Evolutionary conservation across 2,888 invertebrate species (phyloP).

Genomic region (Pomacea canaliculata): DNA sequence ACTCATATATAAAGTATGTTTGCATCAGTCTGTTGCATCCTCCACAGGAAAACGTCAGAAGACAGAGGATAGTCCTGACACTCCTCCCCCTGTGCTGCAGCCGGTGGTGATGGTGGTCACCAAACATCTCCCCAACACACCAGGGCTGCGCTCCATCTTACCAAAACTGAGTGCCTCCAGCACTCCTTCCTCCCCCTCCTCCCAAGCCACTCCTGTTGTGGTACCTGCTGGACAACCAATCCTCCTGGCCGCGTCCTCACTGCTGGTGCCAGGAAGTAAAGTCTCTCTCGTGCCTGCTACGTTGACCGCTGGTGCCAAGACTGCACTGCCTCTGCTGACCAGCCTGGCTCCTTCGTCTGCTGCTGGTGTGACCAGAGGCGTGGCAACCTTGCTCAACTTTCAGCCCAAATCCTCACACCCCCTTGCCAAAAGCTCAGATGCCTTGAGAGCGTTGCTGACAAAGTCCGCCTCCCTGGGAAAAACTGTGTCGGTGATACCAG

Average conservation of each 20-base stretch:
- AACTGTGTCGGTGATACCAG: constrained; percentile 10
- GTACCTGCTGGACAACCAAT: constrained; percentile 13
- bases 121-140: constrained; percentile 32
- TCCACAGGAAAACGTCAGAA: not conserved
- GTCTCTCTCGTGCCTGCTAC: constrained; percentile 33
- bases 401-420: not conserved
- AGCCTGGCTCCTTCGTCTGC: not conserved
- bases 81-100: not conserved
- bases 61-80: not conserved
- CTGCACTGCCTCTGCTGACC: constrained; percentile 1
- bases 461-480: not conserved
- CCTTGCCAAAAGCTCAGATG: constrained; percentile 17
- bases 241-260: constrained; percentile 10
- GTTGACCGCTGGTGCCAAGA: constrained; percentile 22
- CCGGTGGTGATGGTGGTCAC: constrained; percentile 39
- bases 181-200: not conserved
- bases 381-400: constrained; percentile 15
- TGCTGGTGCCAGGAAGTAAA: constrained; percentile 26
- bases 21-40: not conserved
- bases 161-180: constrained; percentile 24
- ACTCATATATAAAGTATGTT: too few relatives aligned
- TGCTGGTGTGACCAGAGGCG: not conserved
- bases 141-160: constrained; percentile 41
- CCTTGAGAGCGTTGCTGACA: constrained; percentile 23
- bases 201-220: constrained; percentile 1